Evolutionary conservation across 2,113 vertebrate species (phyloP), one percentile per base, ranked within the genome.

Genomic region (Lampris incognitus): DNA sequence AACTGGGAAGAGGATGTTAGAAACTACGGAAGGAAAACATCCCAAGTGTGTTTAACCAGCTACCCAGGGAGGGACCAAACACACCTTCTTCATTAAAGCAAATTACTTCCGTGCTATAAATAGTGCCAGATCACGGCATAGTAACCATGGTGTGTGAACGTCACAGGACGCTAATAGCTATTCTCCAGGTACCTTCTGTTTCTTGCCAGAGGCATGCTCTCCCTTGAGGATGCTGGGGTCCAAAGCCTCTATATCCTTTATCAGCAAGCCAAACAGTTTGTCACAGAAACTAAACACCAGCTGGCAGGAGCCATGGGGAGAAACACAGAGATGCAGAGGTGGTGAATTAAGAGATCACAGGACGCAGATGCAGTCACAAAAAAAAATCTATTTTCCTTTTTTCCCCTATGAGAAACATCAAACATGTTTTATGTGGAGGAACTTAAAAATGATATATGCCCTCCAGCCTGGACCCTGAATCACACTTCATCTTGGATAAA

Each of bases 241-340:
- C 97, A 99, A 98, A 41, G 94, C 96, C 69, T 99, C 97, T 9
- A 99, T 96, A 48, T 96, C 95, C 89, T 98, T 98, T 10, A 99
- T 94, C 57, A 96, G 2, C 44, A 99, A 79, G 38, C 92, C 88
- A 77, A 99, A 98, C 9, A 98, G 91, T 76, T 98, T 99, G 46
- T 99, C 97, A 52, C 94, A 95, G 78, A 95, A 98, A 89, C 92
- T 97, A 69, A 98, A 98, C 41, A 94, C 98, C 44, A 99, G 92
- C 98, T 99, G 65, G 10, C n/a, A 52, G 5, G 24, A 9, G 62
- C n/a, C 5, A 40, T 11, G 3, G 61, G 9, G n/a, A 48, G 11
- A 5, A 36, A 38, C 1, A 66, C n/a, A 46, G 36, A 39, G 5
- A 41, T 5, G 8, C 8, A 3, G 8, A 8, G 50, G 5, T n/a